Evolutionary conservation across 2,797 vertebrate genomes (phyloP).

Genomic region (Chromis chromis): DNA sequence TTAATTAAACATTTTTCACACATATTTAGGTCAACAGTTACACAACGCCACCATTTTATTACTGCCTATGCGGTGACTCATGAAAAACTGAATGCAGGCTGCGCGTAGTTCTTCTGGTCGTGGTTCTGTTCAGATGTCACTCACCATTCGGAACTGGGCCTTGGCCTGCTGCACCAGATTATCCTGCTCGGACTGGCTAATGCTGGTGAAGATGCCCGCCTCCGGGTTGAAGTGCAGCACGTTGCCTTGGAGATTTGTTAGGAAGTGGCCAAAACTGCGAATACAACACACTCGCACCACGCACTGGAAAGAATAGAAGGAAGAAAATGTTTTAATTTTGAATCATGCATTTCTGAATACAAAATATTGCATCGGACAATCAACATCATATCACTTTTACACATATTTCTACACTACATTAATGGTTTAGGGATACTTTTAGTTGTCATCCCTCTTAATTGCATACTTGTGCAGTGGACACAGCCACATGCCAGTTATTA

Average conservation of each 20-base stretch:
- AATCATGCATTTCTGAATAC: neutral
- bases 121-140: conserved; percentile 51
- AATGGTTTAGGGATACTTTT: neutral
- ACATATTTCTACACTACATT: neutral
- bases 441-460: neutral
- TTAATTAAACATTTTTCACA: neutral
- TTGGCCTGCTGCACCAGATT: conserved; percentile 93
- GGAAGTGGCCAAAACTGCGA: conserved; percentile 96
- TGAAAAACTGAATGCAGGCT: neutral
- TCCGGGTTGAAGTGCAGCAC: conserved; percentile 96
- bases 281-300: conserved; percentile 92
- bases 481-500: neutral
- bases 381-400: neutral
- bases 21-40: conserved; percentile 25
- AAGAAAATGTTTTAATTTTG: neutral
- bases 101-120: neutral
- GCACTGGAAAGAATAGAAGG: conserved; percentile 80
- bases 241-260: conserved; percentile 94
- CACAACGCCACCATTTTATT: neutral
- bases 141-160: conserved; percentile 98
- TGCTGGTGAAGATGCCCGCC: conserved; percentile 96
- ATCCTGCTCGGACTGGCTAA: conserved; percentile 91
- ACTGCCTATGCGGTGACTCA: too few relatives aligned
- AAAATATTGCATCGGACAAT: neutral
- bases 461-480: neutral